These are phyloP conservation scores for Pachypanchax playfairii DNA, from an alignment of 2,113 vertebrate species.

Conservation along the genomic window DNA sequence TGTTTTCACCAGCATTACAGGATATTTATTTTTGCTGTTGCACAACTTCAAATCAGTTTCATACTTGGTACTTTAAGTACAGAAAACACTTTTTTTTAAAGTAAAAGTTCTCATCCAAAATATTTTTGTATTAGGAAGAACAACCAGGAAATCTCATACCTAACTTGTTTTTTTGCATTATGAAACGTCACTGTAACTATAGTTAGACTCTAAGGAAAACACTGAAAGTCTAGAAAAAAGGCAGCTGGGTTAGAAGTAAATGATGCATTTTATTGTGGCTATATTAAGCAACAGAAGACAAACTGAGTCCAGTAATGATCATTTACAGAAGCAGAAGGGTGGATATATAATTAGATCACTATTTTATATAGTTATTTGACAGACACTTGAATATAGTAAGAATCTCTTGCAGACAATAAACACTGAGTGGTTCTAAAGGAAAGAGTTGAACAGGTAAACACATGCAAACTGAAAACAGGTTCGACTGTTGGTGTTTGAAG, in stretches of 20 bases:
- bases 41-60: conserved; percentile 24
- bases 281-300: neutral
- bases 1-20: conserved; percentile 12
- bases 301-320: neutral
- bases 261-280: neutral
- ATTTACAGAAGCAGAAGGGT: neutral
- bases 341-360: too few relatives aligned
- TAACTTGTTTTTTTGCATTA: neutral
- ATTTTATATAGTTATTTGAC: too few relatives aligned
- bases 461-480: too few relatives aligned
- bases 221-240: neutral
- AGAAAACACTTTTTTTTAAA: conserved; percentile 38
- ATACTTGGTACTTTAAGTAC: conserved; percentile 40
- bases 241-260: neutral
- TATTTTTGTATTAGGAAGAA: neutral
- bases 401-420: too few relatives aligned
- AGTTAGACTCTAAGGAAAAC: neutral
- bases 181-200: conserved; percentile 2
- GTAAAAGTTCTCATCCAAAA: conserved; percentile 23
- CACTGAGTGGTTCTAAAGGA: too few relatives aligned
- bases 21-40: conserved; percentile 15
- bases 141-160: neutral
- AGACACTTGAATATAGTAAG: too few relatives aligned
- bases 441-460: too few relatives aligned
- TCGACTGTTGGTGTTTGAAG: too few relatives aligned